phyloP scores from a whole-genome alignment of 2,888 invertebrate species.

The Argyra leucocephala region DNA sequence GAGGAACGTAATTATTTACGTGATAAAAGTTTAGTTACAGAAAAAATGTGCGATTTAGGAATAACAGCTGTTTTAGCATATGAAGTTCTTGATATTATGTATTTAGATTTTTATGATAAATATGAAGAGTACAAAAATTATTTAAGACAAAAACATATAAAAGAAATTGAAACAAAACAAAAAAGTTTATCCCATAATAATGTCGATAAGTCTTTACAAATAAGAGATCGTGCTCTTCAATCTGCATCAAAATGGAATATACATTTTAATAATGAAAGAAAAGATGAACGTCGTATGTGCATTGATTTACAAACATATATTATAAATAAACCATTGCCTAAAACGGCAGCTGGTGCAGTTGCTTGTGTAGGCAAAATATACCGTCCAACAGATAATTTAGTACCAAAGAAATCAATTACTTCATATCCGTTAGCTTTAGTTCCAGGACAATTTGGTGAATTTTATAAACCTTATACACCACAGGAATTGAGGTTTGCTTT shows the following conservation, averaged over 20 bases:
- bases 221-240: slow-evolving; percentile 67
- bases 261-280: slow-evolving; percentile 55
- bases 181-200: slow-evolving; percentile 48
- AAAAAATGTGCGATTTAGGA: slow-evolving; percentile 87
- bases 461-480: slow-evolving; percentile 68
- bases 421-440: slow-evolving; percentile 87
- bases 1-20: slow-evolving; percentile 84
- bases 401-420: slow-evolving; percentile 39
- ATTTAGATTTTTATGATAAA: slow-evolving; percentile 87
- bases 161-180: slow-evolving; percentile 58
- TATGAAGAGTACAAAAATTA: slow-evolving; percentile 78
- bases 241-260: slow-evolving; percentile 84
- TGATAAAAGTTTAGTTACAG: slow-evolving; percentile 72
- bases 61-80: slow-evolving; percentile 84
- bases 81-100: slow-evolving; percentile 92
- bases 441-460: slow-evolving; percentile 92
- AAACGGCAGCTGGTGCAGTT: slow-evolving; percentile 42
- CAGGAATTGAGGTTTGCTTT: slow-evolving; percentile 59
- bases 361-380: slow-evolving; percentile 32
- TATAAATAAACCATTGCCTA: slow-evolving; percentile 63
- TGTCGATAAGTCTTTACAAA: slow-evolving; percentile 46
- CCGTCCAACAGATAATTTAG: slow-evolving; percentile 30
- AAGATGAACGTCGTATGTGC: slow-evolving; percentile 68
- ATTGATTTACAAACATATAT: slow-evolving; percentile 88
- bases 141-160: slow-evolving; percentile 50